These are phyloP conservation scores for Centruroides sculpturatus DNA, from an alignment of 1,140 invertebrate species.

Conservation along the genomic window DNA sequence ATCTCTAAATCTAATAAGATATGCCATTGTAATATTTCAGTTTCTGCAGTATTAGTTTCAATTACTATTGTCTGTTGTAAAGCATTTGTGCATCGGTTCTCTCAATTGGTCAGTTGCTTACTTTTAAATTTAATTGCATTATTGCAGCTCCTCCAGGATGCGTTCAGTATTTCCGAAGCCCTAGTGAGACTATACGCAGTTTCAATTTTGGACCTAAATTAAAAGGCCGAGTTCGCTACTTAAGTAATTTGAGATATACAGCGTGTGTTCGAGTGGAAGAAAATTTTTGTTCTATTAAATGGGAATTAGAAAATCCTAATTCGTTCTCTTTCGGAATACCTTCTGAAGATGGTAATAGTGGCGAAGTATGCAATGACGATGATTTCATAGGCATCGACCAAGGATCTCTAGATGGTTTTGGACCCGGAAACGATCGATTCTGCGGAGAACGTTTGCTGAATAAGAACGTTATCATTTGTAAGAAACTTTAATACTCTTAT, in stretches of 20 bases:
- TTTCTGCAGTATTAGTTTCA: too few species aligned
- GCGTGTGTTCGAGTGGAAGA: conserved; percentile 66
- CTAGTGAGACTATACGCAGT: conserved; percentile 23
- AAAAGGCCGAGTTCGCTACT: conserved; percentile 43
- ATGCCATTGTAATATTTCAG: too few species aligned
- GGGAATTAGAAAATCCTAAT: conserved; percentile 19
- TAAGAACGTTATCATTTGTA: conserved; percentile 20
- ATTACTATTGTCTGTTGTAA: too few species aligned
- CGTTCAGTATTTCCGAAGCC: conserved; percentile 20
- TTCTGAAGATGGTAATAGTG: conserved; percentile 26
- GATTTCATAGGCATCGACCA: conserved; percentile 79
- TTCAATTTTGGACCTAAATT: conserved; percentile 46
- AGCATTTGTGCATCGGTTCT: too few species aligned
- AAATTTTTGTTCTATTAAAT: conserved; percentile 65
- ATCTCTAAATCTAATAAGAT: too few species aligned
- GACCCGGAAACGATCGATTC: conserved; percentile 20
- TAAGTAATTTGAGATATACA: conserved; percentile 76
- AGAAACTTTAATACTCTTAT: not conserved
- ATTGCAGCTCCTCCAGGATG: conserved; percentile 20
- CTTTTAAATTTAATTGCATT: too few species aligned
- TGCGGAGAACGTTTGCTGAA: conserved; percentile 19
- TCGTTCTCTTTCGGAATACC: conserved; percentile 18
- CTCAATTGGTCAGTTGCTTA: too few species aligned
- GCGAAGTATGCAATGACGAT: conserved; percentile 58
- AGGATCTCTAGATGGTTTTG: conserved; percentile 21